Evolutionary conservation across 2,113 vertebrate species (phyloP), one percentile per base, ranked within the genome.

Genomic region (Hippocampus abdominalis): DNA sequence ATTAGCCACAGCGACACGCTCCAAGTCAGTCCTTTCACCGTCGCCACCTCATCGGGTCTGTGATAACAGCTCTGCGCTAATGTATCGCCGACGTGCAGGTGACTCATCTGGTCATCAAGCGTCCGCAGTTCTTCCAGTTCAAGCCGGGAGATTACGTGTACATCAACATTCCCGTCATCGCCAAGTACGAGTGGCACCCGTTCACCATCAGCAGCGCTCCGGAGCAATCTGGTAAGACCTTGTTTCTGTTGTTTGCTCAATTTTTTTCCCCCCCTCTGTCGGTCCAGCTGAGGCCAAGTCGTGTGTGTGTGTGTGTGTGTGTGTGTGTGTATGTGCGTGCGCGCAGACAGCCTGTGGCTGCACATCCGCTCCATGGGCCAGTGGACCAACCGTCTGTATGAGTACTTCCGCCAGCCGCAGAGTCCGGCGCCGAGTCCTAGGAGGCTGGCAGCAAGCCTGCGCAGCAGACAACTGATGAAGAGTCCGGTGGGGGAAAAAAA

Each of bases 121-220:
- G 95, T 15, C 94, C 95, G 0, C 89, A 77, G 49, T 93, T 90
- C 65, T 97, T 98, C 85, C 93, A 86, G 29, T 97, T 94, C 73
- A 92, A 94, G 76, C 94, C 96, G 0, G 95, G 96, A 4, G 95
- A 98, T 80, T 98, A 94, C 16, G 20, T 98, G n/a, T 98, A 94
- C 80, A 88, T 98, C 78, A 97, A 97, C 88, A 75, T 96, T 49
- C 95, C 96, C 0, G 90, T 80, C 73, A 93, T 97, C 0, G 95
- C 95, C 4, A 90, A 92, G 84, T 95, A 93, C 0, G 94, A 97
- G 86, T 97, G 96, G 95, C 95, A 96, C 1, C 96, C 96, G 0
- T 97, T 98, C 83, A 96, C 94, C 80, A 95, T 98, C 91, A 96
- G 96, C 94, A 98, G 95, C 0, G 93, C 96, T 0, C 96, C 95